Evolutionary conservation across 2,797 vertebrate species (phyloP), one percentile per base, ranked within the genome.

Genomic region (Phoebastria nigripes): DNA sequence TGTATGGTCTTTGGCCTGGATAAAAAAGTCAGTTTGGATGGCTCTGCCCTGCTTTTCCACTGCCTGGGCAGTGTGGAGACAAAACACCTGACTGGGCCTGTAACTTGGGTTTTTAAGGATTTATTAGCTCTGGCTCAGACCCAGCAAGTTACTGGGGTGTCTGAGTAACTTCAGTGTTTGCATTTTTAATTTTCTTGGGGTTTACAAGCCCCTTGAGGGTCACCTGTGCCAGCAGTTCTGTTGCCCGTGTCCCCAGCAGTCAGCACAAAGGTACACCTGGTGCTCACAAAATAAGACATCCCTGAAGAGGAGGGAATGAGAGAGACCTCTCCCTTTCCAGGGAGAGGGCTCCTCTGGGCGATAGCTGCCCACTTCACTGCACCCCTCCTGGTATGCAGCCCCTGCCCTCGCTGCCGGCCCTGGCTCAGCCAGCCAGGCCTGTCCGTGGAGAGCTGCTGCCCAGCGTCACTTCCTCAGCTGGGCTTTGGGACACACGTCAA

Each of bases 361-460:
- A 29, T 1, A 85, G 52, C 16, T 55, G 31, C 12, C 26, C 29
- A 21, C 5, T 7, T 44, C 24, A 14, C 12, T 14, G 46, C 24
- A 49, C 4, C 8, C 28, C 17, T 46, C 5, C 2, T 2, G 24
- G 9, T 17, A 6, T 2, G 2, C 74, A 81, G n/a, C 11, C 28
- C 24, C 18, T 39, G 72, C 12, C 35, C 26, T 69, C 2, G 1
- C 65, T 69, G 37, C 13, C 2, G 2, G 58, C 14, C 14, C 17
- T 0, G 1, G 2, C 41, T 73, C 2, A 1, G 37, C 20, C 59
- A 37, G 47, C 29, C 42, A 41, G 14, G 6, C 7, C 52, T 37
- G 35, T 18, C 79, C 8, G 2, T 11, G 9, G 18, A 70, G 35
- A 54, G 29, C 76, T 72, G 59, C 42, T 82, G 42, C 62, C 62